These are phyloP conservation scores for Grammomys dolichurus DNA, from an alignment of 2,113 vertebrate species.

Conservation along the genomic window DNA sequence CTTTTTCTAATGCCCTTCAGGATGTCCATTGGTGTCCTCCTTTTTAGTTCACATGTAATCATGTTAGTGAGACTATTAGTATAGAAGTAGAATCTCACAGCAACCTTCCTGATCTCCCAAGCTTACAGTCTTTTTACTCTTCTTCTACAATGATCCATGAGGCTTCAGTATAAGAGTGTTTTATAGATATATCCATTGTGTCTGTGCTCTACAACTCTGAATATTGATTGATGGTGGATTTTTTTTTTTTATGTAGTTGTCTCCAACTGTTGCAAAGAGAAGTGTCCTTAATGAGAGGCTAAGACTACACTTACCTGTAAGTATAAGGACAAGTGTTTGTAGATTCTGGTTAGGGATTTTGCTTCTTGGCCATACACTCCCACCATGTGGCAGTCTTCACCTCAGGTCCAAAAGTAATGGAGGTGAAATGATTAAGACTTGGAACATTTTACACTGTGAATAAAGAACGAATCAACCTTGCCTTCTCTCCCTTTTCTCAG, in stretches of 20 bases:
- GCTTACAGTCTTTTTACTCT: neutral
- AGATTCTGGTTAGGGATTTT: neutral
- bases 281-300: neutral
- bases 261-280: neutral
- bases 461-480: neutral
- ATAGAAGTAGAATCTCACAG: neutral
- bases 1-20: neutral
- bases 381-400: neutral
- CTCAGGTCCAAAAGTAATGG: neutral
- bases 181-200: neutral
- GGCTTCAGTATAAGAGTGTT: neutral
- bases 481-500: neutral
- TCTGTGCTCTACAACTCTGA: neutral
- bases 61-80: neutral
- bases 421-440: neutral
- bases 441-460: neutral
- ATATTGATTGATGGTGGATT: neutral
- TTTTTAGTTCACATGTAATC: neutral
- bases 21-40: neutral
- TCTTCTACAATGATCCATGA: neutral
- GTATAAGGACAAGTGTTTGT: neutral
- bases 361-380: neutral
- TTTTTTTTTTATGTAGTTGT: neutral
- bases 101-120: neutral
- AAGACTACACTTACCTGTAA: neutral